Evolutionary conservation across 2,113 vertebrate genomes (phyloP).

Genomic region (Castor canadensis): DNA sequence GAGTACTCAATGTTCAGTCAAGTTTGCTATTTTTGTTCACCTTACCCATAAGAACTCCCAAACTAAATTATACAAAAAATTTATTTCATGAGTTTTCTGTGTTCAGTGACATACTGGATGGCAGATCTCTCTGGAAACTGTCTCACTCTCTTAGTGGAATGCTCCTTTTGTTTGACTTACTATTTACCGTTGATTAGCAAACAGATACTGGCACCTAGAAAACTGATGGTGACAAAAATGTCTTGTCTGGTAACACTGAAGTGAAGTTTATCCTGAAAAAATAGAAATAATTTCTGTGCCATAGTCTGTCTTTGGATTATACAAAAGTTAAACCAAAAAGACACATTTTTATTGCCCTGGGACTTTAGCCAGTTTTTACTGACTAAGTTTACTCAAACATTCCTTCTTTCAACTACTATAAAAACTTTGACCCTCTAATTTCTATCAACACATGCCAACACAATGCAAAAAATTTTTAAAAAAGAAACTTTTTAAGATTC

Average conservation of each 20-base stretch:
- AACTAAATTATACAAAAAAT: background rate
- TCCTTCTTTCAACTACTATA: background rate
- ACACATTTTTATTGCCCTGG: background rate
- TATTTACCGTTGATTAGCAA: background rate
- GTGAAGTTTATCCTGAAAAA: background rate
- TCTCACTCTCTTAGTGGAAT: background rate
- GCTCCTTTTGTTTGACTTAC: background rate
- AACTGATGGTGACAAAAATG: background rate
- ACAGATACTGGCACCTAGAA: background rate
- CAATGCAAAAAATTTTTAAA: background rate
- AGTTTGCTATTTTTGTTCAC: background rate
- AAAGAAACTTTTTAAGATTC: background rate
- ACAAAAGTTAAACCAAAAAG: background rate
- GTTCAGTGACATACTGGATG: background rate
- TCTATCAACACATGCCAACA: background rate
- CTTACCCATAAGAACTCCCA: background rate
- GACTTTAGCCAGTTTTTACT: background rate
- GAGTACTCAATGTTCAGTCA: background rate
- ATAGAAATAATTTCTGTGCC: conserved; percentile 3
- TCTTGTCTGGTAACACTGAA: background rate
- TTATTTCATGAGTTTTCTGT: background rate
- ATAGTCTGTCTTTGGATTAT: background rate
- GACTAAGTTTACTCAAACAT: background rate
- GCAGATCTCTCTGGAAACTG: background rate
- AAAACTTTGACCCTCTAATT: background rate